A percentile compares a stretch with the other conserved stretches of the same genome.
Evolutionary conservation across 2,797 vertebrate genomes (phyloP).

Genomic region (Poecilia velifera): DNA sequence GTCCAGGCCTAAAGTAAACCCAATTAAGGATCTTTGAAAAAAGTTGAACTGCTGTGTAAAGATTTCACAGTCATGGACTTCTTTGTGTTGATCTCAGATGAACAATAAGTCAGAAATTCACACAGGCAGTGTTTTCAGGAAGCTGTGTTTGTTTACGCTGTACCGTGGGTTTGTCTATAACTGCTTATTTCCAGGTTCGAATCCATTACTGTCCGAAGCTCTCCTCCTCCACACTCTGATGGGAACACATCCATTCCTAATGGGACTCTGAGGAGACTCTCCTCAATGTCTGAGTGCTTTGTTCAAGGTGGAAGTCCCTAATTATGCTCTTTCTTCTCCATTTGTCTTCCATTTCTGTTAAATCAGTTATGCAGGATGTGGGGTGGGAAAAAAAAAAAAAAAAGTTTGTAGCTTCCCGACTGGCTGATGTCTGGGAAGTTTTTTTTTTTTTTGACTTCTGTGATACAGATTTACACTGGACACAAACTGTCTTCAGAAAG

Average conservation of each 20-base stretch:
- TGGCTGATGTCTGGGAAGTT: not conserved
- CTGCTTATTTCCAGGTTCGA: conserved; percentile 41
- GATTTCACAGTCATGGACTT: not conserved
- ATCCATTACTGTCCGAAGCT: conserved; percentile 29
- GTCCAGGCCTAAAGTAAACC: not conserved
- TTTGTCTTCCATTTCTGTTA: not conserved
- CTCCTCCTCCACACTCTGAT: conserved; percentile 43
- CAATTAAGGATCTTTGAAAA: not conserved
- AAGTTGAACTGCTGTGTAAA: not conserved
- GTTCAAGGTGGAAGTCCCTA: conserved; percentile 42
- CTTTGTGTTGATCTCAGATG: not conserved
- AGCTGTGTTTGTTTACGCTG: not conserved
- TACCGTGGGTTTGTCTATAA: not conserved
- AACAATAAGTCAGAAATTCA: too few species aligned
- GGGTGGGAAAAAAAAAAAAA: not conserved
- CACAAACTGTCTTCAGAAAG: not conserved
- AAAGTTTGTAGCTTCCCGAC: not conserved
- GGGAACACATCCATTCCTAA: conserved; percentile 61
- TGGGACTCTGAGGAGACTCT: conserved; percentile 56
- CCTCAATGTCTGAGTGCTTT: conserved; percentile 57
- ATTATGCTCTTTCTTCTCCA: conserved; percentile 36
- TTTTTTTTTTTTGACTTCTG: not conserved
- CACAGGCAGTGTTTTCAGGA: not conserved
- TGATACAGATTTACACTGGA: conserved; percentile 7
- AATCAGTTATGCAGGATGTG: not conserved